A percentile compares a stretch with the other conserved stretches of the same genome.
These are phyloP conservation scores for Lota lota DNA, from an alignment of 2,113 vertebrate genomes.

Conservation along the genomic window DNA sequence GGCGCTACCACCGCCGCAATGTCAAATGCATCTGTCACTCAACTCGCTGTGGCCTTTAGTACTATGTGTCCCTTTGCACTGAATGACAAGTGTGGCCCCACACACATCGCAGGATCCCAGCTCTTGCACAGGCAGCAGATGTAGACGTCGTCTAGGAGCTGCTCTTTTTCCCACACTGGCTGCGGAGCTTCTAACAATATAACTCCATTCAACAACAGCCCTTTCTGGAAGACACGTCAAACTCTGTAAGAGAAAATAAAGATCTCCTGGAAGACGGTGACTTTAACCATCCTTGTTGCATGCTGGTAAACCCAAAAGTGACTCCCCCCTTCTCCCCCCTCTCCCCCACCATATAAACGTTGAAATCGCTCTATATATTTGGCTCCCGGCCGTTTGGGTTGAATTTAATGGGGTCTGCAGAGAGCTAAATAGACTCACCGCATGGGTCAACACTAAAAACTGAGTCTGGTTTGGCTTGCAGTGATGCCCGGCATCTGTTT, in stretches of 20 bases:
- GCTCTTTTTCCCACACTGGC: slow-evolving; percentile 50
- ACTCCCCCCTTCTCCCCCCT: slow-evolving; percentile 31
- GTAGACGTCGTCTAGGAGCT: too few relatives aligned
- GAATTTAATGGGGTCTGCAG: slow-evolving; percentile 68
- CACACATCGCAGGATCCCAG: too few relatives aligned
- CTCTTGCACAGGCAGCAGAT: too few relatives aligned
- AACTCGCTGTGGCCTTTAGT: background rate
- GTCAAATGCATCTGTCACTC: slow-evolving; percentile 27
- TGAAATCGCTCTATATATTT: slow-evolving; percentile 70
- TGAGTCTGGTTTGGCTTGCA: slow-evolving; percentile 68
- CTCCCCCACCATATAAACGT: slow-evolving; percentile 49
- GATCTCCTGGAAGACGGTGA: slow-evolving; percentile 48
- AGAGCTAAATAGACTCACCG: slow-evolving; percentile 66
- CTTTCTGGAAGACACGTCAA: slow-evolving; percentile 38
- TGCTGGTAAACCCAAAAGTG: slow-evolving; percentile 61
- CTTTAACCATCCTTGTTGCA: slow-evolving; percentile 55
- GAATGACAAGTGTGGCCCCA: too few relatives aligned
- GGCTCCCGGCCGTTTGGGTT: slow-evolving; percentile 54
- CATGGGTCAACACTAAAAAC: slow-evolving; percentile 72
- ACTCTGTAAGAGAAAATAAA: slow-evolving; percentile 52
- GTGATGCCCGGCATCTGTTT: slow-evolving; percentile 64
- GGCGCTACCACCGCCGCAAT: background rate
- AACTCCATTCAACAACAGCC: slow-evolving; percentile 47
- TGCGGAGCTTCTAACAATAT: slow-evolving; percentile 51
- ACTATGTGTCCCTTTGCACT: slow-evolving; percentile 19